Evolutionary conservation across 2,888 invertebrate genomes (phyloP).

Genomic region (Monopis laevigella): DNA sequence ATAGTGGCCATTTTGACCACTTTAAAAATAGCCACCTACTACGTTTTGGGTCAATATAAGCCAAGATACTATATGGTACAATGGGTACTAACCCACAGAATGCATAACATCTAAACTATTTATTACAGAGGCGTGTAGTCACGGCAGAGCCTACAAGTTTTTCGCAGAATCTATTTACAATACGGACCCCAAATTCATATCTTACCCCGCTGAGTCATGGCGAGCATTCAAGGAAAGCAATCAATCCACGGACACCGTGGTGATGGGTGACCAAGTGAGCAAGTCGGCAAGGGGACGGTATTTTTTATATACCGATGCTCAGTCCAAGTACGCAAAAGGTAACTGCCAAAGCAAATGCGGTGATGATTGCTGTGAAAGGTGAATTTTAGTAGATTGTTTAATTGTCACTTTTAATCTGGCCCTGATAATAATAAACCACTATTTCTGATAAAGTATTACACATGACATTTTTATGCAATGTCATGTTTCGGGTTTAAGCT

Average conservation of each 20-base stretch:
- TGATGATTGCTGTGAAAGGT: not conserved
- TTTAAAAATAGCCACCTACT: no score
- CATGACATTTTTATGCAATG: no score
- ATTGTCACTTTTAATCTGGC: no score
- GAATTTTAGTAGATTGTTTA: no score
- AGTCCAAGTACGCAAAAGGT: slow-evolving; percentile 54
- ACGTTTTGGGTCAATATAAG: no score
- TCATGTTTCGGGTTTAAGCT: no score
- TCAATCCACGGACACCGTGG: slow-evolving; percentile 31
- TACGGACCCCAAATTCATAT: slow-evolving; percentile 51
- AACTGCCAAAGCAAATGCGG: not conserved
- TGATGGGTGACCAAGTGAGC: slow-evolving; percentile 66
- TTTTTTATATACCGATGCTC: slow-evolving; percentile 67
- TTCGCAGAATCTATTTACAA: slow-evolving; percentile 70
- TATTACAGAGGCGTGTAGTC: slow-evolving; percentile 75
- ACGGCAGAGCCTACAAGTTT: slow-evolving; percentile 69
- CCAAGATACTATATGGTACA: no score
- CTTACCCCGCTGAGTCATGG: slow-evolving; percentile 66
- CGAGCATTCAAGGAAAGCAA: slow-evolving; percentile 43
- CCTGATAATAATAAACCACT: no score
- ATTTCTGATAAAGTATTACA: no score
- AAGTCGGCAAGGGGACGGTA: slow-evolving; percentile 59
- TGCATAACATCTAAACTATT: no score
- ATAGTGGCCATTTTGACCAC: no score
- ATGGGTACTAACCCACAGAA: no score